Conservation (phyloP, 1,140 invertebrate genomes). For the Hyles vespertilio region DNA sequence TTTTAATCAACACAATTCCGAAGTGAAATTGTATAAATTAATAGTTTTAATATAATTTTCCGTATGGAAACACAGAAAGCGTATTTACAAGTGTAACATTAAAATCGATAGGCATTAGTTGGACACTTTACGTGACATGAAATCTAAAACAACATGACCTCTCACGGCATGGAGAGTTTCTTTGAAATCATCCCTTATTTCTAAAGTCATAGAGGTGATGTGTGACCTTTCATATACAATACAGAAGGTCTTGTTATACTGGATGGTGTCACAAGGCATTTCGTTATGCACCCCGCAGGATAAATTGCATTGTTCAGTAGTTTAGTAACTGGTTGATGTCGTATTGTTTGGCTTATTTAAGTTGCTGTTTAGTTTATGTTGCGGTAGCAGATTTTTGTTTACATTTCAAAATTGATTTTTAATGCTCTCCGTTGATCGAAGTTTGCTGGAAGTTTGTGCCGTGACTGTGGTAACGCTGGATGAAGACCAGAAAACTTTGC, state of each 20-base stretch:
- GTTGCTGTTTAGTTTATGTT: constrained; percentile 3
- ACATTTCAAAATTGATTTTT: no score
- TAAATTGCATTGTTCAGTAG: constrained; percentile 16
- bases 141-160: neutral
- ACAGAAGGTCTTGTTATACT: neutral
- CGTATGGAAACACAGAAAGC: no score
- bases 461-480: no score
- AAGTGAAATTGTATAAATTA: no score
- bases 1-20: no score
- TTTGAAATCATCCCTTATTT: constrained; percentile 4
- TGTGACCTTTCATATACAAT: neutral
- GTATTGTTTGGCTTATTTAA: constrained; percentile 11
- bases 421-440: no score
- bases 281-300: constrained; percentile 11
- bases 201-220: neutral
- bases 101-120: constrained; percentile 19
- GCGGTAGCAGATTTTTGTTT: neutral
- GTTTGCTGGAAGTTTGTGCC: no score
- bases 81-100: constrained; percentile 1
- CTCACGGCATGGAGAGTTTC: constrained; percentile 1
- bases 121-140: constrained; percentile 13
- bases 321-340: constrained; percentile 10
- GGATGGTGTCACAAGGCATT: constrained; percentile 11
- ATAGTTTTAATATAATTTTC: no score
- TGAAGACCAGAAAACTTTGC: no score